Evolutionary conservation across 1,140 invertebrate genomes (phyloP), one percentile per base, ranked within the genome.

Genomic region (Drosophila virilis): DNA sequence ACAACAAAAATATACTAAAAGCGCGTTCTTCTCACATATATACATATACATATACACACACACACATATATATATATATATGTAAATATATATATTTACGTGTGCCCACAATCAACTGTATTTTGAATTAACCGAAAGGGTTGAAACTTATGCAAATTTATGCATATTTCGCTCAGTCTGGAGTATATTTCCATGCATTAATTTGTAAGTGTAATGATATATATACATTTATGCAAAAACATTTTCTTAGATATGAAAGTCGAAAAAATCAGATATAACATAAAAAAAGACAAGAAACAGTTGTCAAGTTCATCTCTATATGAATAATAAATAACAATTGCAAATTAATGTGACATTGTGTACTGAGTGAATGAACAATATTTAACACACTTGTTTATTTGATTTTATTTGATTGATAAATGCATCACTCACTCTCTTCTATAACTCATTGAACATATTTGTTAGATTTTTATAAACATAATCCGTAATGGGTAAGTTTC

Each of bases 141-240:
- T 60, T 43, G 8, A 35, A 45, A 45, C 37, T 40, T 52, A 64
- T 42, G 60, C 60, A 60, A 46, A 46, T 64, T 57, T 37, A 57
- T 69, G 46, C 59, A 54, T 64, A 65, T 62, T 64, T 64, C 42
- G 13, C 37, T 52, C 17, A 35, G 66, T 15, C 50, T 9, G 59
- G 50, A 10, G 38, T 38, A 28, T n/a, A 54, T 38, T 52, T 67
- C 28, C 17, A 67, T 58, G 45, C 33, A 51, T 32, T 60, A 60
- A 69, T 61, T 67, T 59, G 65, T 73, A 73, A 73, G 65, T 73
- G 70, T 54, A 58, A 72, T 51, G 28, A 60, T 40, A 67, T 45
- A 12, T 12, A 9, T 40, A 33, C 13, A 17, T 42, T 10, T 12
- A 40, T 17, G n/a, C 17, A 38, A 51, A 45, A 52, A 68, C 22